phyloP scores from a whole-genome alignment of 2,113 vertebrate species.

The Stercorarius parasiticus region DNA sequence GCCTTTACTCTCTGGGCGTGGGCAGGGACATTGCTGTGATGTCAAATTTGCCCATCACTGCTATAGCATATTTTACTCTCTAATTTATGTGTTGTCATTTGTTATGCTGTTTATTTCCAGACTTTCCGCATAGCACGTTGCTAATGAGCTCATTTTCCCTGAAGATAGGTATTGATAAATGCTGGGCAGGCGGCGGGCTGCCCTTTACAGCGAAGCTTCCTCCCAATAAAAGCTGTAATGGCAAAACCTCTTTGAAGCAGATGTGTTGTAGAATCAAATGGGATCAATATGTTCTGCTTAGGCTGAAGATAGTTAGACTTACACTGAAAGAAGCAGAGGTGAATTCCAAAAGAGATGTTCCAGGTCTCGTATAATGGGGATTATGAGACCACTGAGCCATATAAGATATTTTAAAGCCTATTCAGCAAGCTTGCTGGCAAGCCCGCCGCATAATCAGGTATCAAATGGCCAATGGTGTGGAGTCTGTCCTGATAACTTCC shows the following conservation, averaged over 20 bases:
- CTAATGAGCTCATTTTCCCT: not conserved
- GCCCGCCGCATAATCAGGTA: conserved; percentile 1
- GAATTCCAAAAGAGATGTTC: conserved; percentile 52
- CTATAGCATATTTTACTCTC: not conserved
- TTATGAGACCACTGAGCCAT: conserved; percentile 44
- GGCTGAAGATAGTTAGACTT: conserved; percentile 6
- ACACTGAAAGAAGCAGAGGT: not conserved
- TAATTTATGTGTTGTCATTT: not conserved
- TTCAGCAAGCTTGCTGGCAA: conserved; percentile 38
- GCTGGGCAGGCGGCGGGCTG: not conserved
- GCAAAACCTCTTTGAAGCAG: not conserved
- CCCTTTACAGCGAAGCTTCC: not conserved
- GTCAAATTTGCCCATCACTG: not conserved
- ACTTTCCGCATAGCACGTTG: not conserved
- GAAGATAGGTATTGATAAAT: not conserved
- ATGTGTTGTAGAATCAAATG: conserved; percentile 18
- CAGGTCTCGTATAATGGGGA: conserved; percentile 33
- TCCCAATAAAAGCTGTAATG: not conserved
- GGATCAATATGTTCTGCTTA: conserved; percentile 40
- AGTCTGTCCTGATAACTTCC: not conserved
- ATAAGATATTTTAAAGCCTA: conserved; percentile 58
- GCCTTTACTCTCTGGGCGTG: not conserved
- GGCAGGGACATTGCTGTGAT: not conserved
- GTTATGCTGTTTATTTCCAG: not conserved
- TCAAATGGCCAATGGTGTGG: conserved; percentile 2